Evolutionary conservation across 2,113 vertebrate species (phyloP).

Genomic region (Triplophysa siluroides): DNA sequence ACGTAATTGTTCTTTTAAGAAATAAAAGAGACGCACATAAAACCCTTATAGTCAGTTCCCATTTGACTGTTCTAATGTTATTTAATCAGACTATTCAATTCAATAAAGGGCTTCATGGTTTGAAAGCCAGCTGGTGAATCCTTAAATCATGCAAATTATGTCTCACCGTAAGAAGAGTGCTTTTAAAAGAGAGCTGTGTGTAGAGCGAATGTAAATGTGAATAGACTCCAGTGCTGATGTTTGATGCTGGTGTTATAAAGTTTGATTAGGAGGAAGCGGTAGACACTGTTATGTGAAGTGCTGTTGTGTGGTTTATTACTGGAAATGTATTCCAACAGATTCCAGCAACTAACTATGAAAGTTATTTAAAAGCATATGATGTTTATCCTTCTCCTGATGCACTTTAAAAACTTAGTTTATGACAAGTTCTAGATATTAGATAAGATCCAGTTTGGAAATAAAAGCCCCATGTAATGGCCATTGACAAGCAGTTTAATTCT

Average conservation of each 20-base stretch:
- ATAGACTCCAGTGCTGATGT: background rate
- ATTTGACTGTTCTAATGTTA: constrained; percentile 49
- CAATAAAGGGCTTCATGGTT: constrained; percentile 38
- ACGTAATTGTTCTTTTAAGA: constrained; percentile 60
- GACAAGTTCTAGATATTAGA: too few relatives aligned
- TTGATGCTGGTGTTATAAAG: background rate
- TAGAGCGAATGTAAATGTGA: background rate
- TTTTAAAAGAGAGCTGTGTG: background rate
- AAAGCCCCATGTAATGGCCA: background rate
- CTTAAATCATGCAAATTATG: background rate
- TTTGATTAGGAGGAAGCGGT: too few relatives aligned
- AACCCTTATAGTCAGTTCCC: constrained; percentile 59
- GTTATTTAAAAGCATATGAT: background rate
- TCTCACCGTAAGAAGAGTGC: background rate
- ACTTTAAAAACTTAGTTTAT: background rate
- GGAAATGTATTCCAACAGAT: background rate
- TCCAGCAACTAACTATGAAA: background rate
- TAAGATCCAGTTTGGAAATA: background rate
- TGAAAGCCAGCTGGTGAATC: constrained; percentile 4
- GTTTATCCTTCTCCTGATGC: background rate
- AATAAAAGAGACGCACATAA: constrained; percentile 58
- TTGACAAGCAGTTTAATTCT: background rate
- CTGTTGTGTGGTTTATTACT: background rate
- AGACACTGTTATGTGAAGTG: background rate
- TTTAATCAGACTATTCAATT: constrained; percentile 58